Percentiles rank a stretch among this genome's conserved stretches.
phyloP scores from a whole-genome alignment of 1,140 invertebrate species.

The Zaprionus gabonicus region DNA sequence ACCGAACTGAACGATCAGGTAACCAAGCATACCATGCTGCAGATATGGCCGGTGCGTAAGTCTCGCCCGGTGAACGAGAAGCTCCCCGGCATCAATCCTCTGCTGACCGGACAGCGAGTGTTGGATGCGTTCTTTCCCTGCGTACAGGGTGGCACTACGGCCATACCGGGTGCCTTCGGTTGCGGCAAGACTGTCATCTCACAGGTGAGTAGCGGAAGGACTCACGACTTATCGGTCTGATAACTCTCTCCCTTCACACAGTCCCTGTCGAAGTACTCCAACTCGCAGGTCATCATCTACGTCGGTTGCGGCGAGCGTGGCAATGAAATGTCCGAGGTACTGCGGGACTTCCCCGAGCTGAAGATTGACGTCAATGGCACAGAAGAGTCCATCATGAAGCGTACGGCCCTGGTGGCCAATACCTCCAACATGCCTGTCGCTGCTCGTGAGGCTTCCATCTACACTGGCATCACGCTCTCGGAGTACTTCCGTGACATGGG shows the following conservation, averaged over 20 bases:
- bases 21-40: slow-evolving; percentile 95
- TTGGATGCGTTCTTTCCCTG: slow-evolving; percentile 99
- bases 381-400: slow-evolving; percentile 99
- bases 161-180: slow-evolving; percentile 98
- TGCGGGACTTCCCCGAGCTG: slow-evolving; percentile 99
- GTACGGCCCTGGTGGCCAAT: slow-evolving; percentile 99
- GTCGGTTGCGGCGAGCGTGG: slow-evolving; percentile 99
- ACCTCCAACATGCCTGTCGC: slow-evolving; percentile 99
- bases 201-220: slow-evolving; percentile 81
- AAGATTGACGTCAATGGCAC: slow-evolving; percentile 98
- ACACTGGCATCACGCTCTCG: slow-evolving; percentile 97
- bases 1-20: slow-evolving; percentile 98
- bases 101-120: slow-evolving; percentile 98
- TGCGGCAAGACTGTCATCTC: slow-evolving; percentile 86
- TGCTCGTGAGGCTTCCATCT: slow-evolving; percentile 99
- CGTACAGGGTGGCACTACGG: slow-evolving; percentile 99
- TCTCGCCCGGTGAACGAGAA: slow-evolving; percentile 98
- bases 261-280: slow-evolving; percentile 99
- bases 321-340: slow-evolving; percentile 95
- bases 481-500: slow-evolving; percentile 99
- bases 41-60: slow-evolving; percentile 98
- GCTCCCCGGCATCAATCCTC: slow-evolving; percentile 97
- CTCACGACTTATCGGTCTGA: background rate
- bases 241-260: background rate
- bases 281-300: slow-evolving; percentile 99